These are phyloP conservation scores for Xestobium rufovillosum DNA, from an alignment of 2,888 invertebrate genomes.

Conservation along the genomic window DNA sequence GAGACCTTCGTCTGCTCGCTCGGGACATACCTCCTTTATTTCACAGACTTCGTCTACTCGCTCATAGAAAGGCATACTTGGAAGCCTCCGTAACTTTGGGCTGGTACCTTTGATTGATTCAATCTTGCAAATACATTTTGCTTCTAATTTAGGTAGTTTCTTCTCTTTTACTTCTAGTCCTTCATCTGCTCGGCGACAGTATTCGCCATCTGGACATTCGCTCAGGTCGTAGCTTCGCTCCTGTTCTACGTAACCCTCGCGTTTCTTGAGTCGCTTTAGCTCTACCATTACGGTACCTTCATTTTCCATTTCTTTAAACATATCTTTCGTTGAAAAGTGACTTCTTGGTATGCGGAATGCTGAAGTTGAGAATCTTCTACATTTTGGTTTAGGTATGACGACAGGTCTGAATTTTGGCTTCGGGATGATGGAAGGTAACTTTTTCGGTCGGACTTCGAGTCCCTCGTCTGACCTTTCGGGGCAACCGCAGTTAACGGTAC, in stretches of 20 bases:
- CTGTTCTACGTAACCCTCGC: not conserved
- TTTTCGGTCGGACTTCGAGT: too few species aligned
- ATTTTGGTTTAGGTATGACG: too few species aligned
- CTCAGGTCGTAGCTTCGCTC: too few species aligned
- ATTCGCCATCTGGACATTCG: not conserved
- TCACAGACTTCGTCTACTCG: not conserved
- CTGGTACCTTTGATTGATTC: not conserved
- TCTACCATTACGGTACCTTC: not conserved
- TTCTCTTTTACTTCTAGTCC: slow-evolving; percentile 16
- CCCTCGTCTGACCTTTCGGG: too few species aligned
- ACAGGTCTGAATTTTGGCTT: too few species aligned
- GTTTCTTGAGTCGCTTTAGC: not conserved
- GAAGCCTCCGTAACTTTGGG: not conserved
- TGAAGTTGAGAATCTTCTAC: too few species aligned
- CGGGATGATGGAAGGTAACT: too few species aligned
- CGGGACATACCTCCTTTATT: not conserved
- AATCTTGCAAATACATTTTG: too few species aligned
- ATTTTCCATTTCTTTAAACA: too few species aligned
- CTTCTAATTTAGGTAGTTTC: not conserved
- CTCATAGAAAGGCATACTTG: slow-evolving; percentile 5
- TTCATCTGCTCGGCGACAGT: slow-evolving; percentile 18
- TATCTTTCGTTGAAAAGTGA: too few species aligned
- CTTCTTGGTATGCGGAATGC: too few species aligned
- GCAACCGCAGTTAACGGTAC: too few species aligned
- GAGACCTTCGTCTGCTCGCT: slow-evolving; percentile 19